Percentiles rank a stretch among this genome's conserved stretches.
phyloP scores from a whole-genome alignment of 2,888 invertebrate genomes.

The Saturnia japonica region DNA sequence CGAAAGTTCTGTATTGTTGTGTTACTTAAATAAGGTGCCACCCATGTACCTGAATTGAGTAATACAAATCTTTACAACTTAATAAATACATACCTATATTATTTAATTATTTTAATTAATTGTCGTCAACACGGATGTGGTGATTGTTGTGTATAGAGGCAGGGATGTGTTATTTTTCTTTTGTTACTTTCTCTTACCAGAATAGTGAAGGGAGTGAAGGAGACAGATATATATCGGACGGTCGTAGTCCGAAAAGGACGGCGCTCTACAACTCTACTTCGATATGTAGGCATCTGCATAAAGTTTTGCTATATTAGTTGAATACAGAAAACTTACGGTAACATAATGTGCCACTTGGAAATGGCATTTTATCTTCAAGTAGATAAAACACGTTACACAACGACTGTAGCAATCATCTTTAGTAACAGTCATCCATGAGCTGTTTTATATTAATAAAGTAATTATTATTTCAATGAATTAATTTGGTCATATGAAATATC shows the following conservation, averaged over 20 bases:
- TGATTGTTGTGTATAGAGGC: slow-evolving; percentile 57
- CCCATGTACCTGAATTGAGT: slow-evolving; percentile 50
- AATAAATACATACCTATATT: slow-evolving; percentile 29
- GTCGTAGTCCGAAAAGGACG: slow-evolving; percentile 55
- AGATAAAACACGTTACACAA: slow-evolving; percentile 23
- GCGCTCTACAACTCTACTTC: slow-evolving; percentile 59
- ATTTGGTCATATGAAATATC: background rate
- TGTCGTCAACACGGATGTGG: slow-evolving; percentile 45
- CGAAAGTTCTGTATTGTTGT: slow-evolving; percentile 41
- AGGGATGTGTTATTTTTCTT: slow-evolving; percentile 75
- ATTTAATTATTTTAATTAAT: slow-evolving; percentile 30
- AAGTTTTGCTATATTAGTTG: slow-evolving; percentile 51
- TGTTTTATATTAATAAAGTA: background rate
- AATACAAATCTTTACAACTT: slow-evolving; percentile 38
- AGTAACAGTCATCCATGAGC: slow-evolving; percentile 26
- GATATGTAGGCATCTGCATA: slow-evolving; percentile 49
- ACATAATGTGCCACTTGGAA: slow-evolving; percentile 20
- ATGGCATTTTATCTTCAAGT: slow-evolving; percentile 21
- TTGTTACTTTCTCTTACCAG: slow-evolving; percentile 80
- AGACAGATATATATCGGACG: slow-evolving; percentile 48
- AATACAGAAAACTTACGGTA: slow-evolving; percentile 22
- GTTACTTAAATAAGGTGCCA: slow-evolving; percentile 58
- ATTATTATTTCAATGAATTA: background rate
- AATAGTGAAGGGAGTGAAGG: slow-evolving; percentile 76
- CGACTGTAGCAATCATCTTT: slow-evolving; percentile 27